These are phyloP conservation scores for Scolopax bukidnonensis DNA, from an alignment of 2,797 vertebrate species.

Conservation along the genomic window DNA sequence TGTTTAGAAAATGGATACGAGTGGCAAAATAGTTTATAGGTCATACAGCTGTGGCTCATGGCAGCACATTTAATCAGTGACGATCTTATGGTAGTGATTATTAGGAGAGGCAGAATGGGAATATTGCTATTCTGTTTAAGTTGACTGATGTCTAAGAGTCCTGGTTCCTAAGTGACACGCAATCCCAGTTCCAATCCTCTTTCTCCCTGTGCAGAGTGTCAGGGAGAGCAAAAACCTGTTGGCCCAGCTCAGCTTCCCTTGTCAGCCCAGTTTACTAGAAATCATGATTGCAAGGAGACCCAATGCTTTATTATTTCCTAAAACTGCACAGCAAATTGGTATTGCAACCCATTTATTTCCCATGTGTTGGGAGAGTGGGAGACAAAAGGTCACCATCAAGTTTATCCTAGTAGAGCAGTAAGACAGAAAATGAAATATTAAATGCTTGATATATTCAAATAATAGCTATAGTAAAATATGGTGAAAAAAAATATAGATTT, in stretches of 20 bases:
- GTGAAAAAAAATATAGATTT: accelerated
- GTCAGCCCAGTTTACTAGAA: background rate
- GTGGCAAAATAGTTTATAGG: background rate
- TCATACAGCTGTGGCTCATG: background rate
- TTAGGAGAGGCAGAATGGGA: background rate
- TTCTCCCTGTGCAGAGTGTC: background rate
- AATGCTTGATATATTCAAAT: background rate
- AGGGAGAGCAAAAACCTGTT: background rate
- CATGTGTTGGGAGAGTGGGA: background rate
- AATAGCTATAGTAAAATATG: background rate
- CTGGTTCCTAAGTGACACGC: background rate
- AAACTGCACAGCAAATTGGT: background rate
- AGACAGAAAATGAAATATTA: background rate
- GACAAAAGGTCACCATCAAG: background rate
- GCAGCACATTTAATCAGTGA: background rate
- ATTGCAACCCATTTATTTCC: background rate
- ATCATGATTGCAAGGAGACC: background rate
- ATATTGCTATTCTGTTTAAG: background rate
- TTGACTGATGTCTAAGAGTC: background rate
- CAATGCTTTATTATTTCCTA: background rate
- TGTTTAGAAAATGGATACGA: background rate
- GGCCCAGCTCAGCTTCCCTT: background rate
- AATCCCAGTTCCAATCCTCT: background rate
- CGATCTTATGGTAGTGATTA: background rate
- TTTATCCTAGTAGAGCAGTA: background rate